Evolutionary conservation across 1,140 invertebrate species (phyloP).

Genomic region (Littorina saxatilis): DNA sequence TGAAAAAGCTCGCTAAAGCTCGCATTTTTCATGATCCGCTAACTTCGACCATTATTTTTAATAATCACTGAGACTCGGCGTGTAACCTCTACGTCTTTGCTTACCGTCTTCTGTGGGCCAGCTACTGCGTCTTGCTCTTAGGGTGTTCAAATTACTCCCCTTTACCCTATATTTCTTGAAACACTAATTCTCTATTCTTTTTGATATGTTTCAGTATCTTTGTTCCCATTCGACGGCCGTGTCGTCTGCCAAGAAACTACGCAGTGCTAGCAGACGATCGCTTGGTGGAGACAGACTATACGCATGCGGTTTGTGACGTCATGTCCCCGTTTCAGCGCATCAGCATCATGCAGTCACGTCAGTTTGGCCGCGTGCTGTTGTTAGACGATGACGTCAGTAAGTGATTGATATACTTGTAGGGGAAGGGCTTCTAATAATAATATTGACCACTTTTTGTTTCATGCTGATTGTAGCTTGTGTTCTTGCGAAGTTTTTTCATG

Average conservation of each 20-base stretch:
- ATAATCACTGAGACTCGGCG: too few relatives aligned
- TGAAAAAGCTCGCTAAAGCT: too few relatives aligned
- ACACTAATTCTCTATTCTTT: too few relatives aligned
- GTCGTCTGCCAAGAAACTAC: slow-evolving; percentile 27
- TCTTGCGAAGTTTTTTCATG: neutral
- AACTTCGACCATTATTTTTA: too few relatives aligned
- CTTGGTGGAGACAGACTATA: slow-evolving; percentile 18
- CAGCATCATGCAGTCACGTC: slow-evolving; percentile 92
- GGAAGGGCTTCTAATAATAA: neutral
- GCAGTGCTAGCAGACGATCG: slow-evolving; percentile 7
- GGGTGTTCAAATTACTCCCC: neutral
- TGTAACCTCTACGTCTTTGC: too few relatives aligned
- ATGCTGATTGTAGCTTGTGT: neutral
- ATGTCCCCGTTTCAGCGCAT: slow-evolving; percentile 91
- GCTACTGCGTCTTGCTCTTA: slow-evolving; percentile 23
- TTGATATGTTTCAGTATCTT: neutral
- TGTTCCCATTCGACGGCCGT: slow-evolving; percentile 17
- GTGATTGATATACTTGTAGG: neutral
- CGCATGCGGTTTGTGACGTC: slow-evolving; percentile 82
- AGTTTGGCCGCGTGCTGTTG: slow-evolving; percentile 84
- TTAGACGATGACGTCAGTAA: slow-evolving; percentile 32
- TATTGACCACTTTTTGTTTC: neutral
- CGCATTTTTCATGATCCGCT: too few relatives aligned
- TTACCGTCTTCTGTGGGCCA: too few relatives aligned
- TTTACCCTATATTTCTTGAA: neutral